These are phyloP conservation scores for Eulithis prunata DNA, from an alignment of 2,888 invertebrate species.

Conservation along the genomic window DNA sequence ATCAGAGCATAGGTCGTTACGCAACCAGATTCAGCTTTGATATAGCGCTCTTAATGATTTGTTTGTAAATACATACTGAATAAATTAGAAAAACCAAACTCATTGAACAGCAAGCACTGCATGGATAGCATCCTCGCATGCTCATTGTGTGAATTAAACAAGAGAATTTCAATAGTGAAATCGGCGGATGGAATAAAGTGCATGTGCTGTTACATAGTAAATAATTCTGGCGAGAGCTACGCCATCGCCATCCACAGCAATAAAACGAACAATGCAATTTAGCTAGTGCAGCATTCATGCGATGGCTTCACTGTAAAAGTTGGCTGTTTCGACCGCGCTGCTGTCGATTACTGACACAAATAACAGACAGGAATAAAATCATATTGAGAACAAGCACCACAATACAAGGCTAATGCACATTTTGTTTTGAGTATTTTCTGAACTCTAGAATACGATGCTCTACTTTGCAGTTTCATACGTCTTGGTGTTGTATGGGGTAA, in stretches of 20 bases:
- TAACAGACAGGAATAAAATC: slow-evolving; percentile 49
- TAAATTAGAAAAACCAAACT: slow-evolving; percentile 10
- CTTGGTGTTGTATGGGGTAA: too few relatives aligned
- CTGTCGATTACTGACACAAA: slow-evolving; percentile 57
- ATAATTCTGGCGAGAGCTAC: slow-evolving; percentile 77
- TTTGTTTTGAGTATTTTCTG: slow-evolving; percentile 9
- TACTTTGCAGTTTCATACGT: neutral
- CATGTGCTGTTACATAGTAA: slow-evolving; percentile 80
- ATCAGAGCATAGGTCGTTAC: neutral
- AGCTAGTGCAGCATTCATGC: slow-evolving; percentile 75
- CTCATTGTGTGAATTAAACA: slow-evolving; percentile 55
- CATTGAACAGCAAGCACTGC: slow-evolving; percentile 15
- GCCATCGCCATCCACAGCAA: slow-evolving; percentile 70
- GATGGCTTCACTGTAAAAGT: slow-evolving; percentile 69
- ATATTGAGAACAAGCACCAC: slow-evolving; percentile 42
- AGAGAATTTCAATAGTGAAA: slow-evolving; percentile 70
- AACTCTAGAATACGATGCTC: neutral
- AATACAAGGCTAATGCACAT: slow-evolving; percentile 29
- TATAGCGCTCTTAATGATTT: too few relatives aligned
- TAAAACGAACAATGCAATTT: slow-evolving; percentile 83
- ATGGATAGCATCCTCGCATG: slow-evolving; percentile 35
- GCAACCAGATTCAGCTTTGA: too few relatives aligned
- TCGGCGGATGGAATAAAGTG: slow-evolving; percentile 74
- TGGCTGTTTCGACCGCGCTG: slow-evolving; percentile 54
- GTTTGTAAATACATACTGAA: neutral